phyloP scores from a whole-genome alignment of 2,888 invertebrate genomes.

The Actias luna region DNA sequence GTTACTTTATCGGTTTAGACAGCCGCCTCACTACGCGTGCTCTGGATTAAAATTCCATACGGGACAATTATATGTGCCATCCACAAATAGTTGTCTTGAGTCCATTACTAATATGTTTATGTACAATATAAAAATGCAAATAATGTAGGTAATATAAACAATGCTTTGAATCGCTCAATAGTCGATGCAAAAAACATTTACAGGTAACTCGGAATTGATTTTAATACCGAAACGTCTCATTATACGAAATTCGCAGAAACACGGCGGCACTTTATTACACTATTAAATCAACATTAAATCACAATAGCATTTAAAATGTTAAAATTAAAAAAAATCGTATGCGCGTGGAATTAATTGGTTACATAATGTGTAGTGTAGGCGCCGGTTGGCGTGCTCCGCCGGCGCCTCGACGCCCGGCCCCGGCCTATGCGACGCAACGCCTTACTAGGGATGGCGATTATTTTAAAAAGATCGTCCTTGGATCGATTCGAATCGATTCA shows the following conservation, averaged over 20 bases:
- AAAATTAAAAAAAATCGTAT: slow-evolving; percentile 12
- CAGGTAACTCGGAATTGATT: neutral
- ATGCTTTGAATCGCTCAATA: neutral
- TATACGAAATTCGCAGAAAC: slow-evolving; percentile 10
- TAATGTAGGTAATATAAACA: neutral
- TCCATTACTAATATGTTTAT: no score
- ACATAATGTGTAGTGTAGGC: slow-evolving; percentile 6
- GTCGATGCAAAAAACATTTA: neutral
- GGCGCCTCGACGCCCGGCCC: slow-evolving; percentile 16
- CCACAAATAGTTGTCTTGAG: no score
- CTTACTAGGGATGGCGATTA: no score
- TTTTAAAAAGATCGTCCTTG: no score
- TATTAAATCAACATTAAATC: slow-evolving; percentile 12
- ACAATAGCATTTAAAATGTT: slow-evolving; percentile 11
- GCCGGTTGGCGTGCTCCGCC: slow-evolving; percentile 12
- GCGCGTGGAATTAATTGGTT: slow-evolving; percentile 15
- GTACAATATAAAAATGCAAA: no score
- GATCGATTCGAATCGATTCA: no score
- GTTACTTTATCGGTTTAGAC: no score
- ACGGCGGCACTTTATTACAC: slow-evolving; percentile 4
- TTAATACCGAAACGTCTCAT: slow-evolving; percentile 3
- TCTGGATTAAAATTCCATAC: no score
- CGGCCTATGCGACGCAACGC: neutral
- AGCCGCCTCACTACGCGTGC: no score
- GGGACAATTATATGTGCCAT: no score